phyloP scores from a whole-genome alignment of 2,888 invertebrate genomes.

The Tortrix viridana region DNA sequence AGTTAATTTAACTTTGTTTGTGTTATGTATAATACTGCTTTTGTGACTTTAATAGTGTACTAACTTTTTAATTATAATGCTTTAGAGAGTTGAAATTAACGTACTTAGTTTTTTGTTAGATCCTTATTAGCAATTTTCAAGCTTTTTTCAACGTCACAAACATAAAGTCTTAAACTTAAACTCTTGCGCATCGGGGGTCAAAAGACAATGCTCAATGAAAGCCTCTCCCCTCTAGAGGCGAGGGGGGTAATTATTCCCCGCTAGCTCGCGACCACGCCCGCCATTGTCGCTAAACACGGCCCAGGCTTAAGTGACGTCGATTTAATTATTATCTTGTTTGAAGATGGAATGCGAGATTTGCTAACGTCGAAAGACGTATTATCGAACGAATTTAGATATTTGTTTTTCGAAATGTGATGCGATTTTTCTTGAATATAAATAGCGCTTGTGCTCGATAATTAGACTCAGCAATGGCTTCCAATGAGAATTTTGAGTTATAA shows the following conservation, averaged over 20 bases:
- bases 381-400: too few species aligned
- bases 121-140: not conserved
- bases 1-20: not conserved
- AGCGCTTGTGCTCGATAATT: too few species aligned
- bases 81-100: too few species aligned
- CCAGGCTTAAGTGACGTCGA: slow-evolving; percentile 46
- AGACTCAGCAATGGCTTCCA: too few species aligned
- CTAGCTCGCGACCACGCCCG: slow-evolving; percentile 76
- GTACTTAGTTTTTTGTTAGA: not conserved
- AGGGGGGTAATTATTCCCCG: slow-evolving; percentile 74
- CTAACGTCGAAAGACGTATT: not conserved
- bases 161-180: slow-evolving; percentile 7
- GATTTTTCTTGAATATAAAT: too few species aligned
- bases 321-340: slow-evolving; percentile 38
- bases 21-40: not conserved
- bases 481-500: too few species aligned
- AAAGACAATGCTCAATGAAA: slow-evolving; percentile 79
- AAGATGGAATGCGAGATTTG: slow-evolving; percentile 30
- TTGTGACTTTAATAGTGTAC: too few species aligned
- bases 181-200: slow-evolving; percentile 63
- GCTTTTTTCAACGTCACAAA: not conserved
- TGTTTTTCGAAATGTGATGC: too few species aligned
- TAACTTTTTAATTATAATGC: too few species aligned
- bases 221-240: slow-evolving; percentile 44
- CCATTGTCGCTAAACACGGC: slow-evolving; percentile 76